These are phyloP conservation scores for Apeira syringaria DNA, from an alignment of 2,888 invertebrate species.

Conservation along the genomic window DNA sequence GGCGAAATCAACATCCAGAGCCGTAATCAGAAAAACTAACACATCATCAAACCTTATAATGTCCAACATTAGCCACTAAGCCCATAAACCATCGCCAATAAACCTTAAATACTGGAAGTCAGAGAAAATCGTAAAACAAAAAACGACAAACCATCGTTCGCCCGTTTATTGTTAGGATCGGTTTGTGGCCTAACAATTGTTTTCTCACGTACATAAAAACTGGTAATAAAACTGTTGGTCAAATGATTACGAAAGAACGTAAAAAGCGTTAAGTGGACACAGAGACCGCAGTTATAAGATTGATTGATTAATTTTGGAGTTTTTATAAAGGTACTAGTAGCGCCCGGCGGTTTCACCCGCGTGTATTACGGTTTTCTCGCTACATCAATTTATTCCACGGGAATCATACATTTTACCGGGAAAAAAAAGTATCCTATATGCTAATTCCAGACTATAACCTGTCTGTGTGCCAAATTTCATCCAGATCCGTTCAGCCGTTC, in stretches of 20 bases:
- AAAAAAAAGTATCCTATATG: too few species aligned
- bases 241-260: conserved; percentile 42
- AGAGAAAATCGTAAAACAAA: conserved; percentile 25
- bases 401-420: too few species aligned
- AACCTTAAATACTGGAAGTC: conserved; percentile 51
- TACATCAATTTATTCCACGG: too few species aligned
- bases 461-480: too few species aligned
- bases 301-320: not conserved
- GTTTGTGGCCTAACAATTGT: conserved; percentile 68
- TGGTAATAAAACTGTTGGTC: conserved; percentile 53
- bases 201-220: conserved; percentile 68
- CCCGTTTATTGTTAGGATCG: conserved; percentile 30
- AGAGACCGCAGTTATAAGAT: conserved; percentile 11
- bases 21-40: conserved; percentile 28
- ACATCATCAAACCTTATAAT: conserved; percentile 31
- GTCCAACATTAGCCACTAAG: conserved; percentile 31
- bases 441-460: too few species aligned
- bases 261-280: conserved; percentile 37
- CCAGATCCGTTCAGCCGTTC: too few species aligned
- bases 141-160: conserved; percentile 43
- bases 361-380: too few species aligned
- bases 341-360: too few species aligned
- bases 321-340: not conserved
- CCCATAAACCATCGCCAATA: conserved; percentile 57
- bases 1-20: too few species aligned